phyloP scores from a whole-genome alignment of 2,888 invertebrate species.

The Lutraria lutraria region DNA sequence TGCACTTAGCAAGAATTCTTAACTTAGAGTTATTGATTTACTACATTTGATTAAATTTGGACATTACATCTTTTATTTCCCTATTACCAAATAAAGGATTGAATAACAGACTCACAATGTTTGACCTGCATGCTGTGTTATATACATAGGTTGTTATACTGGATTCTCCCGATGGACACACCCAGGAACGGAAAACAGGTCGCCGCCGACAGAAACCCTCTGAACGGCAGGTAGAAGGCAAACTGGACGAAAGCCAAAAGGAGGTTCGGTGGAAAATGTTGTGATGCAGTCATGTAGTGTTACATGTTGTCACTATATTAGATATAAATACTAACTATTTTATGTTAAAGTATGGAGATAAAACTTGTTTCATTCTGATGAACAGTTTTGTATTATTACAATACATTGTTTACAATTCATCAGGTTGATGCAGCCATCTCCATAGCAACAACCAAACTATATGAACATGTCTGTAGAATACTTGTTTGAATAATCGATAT shows the following conservation, averaged over 20 bases:
- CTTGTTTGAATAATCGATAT: not conserved
- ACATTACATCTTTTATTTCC: no score
- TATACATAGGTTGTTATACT: slow-evolving; percentile 42
- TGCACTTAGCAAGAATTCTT: no score
- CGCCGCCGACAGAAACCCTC: slow-evolving; percentile 58
- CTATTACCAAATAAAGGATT: not conserved
- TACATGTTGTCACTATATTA: slow-evolving; percentile 29
- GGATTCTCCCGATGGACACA: slow-evolving; percentile 38
- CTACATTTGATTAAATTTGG: no score
- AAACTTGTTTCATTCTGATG: not conserved
- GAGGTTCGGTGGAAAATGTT: slow-evolving; percentile 81
- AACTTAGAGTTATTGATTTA: no score
- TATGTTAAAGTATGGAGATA: not conserved
- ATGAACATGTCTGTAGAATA: slow-evolving; percentile 16
- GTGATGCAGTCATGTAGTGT: slow-evolving; percentile 31
- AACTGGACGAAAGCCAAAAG: slow-evolving; percentile 73
- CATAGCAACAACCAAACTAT: not conserved
- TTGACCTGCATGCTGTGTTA: slow-evolving; percentile 46
- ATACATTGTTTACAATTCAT: not conserved
- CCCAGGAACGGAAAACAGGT: slow-evolving; percentile 26
- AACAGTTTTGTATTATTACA: not conserved
- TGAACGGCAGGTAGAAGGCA: slow-evolving; percentile 80
- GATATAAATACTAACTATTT: slow-evolving; percentile 3
- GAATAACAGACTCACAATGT: slow-evolving; percentile 8
- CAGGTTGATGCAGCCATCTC: not conserved